Percentiles rank a stretch among this genome's conserved stretches.
Evolutionary conservation across 2,888 invertebrate species (phyloP).

Genomic region (Cataglyphis cursor): DNA sequence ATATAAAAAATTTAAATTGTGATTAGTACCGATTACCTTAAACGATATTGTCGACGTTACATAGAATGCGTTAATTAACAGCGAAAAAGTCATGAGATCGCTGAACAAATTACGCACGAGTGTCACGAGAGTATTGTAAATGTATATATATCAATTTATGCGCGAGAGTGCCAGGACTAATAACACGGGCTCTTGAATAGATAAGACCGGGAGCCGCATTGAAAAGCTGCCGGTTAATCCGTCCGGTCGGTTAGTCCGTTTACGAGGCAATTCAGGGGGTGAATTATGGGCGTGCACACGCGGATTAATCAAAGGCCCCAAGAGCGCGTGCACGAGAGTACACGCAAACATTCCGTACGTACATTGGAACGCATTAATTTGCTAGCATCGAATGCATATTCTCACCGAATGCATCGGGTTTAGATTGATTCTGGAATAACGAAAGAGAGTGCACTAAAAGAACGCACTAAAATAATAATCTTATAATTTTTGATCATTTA

Average conservation of each 20-base stretch:
- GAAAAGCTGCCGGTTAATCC: conserved; percentile 75
- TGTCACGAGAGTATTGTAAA: neutral
- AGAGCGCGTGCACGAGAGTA: conserved; percentile 40
- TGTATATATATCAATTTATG: conserved; percentile 63
- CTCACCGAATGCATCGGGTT: neutral
- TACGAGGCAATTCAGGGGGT: conserved; percentile 77
- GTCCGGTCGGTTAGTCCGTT: conserved; percentile 63
- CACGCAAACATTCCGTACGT: conserved; percentile 45
- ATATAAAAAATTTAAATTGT: neutral
- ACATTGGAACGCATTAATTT: conserved; percentile 29
- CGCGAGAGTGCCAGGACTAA: conserved; percentile 60
- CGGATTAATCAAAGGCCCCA: conserved; percentile 72
- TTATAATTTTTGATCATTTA: neutral
- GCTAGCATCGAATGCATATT: neutral
- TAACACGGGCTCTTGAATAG: conserved; percentile 69
- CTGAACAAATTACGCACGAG: neutral
- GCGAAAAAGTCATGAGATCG: conserved; percentile 13
- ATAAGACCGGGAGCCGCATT: conserved; percentile 75
- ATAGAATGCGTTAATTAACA: conserved; percentile 21
- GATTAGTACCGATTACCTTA: neutral
- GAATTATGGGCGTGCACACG: conserved; percentile 75
- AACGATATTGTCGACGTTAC: neutral
- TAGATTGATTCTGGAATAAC: neutral
- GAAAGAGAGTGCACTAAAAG: neutral
- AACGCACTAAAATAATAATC: neutral